Percentiles rank a stretch among this genome's conserved stretches.
phyloP scores from a whole-genome alignment of 2,888 invertebrate genomes.

The Hyppa rectilinea region DNA sequence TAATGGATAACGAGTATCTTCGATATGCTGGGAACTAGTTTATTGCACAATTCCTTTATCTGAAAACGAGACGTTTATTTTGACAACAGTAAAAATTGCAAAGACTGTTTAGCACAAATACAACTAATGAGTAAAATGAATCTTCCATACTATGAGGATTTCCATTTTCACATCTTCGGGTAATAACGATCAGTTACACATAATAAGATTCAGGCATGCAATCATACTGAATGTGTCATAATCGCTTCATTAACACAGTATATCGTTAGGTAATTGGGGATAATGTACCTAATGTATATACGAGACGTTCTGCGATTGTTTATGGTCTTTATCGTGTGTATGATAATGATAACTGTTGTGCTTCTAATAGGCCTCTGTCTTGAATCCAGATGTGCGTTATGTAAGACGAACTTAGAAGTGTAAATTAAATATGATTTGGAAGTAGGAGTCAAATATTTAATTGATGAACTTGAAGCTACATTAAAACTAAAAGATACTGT shows the following conservation, averaged over 20 bases:
- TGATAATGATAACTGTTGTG: slow-evolving; percentile 48
- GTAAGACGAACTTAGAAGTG: slow-evolving; percentile 1
- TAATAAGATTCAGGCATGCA: slow-evolving; percentile 9
- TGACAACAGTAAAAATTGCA: neutral
- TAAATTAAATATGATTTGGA: slow-evolving; percentile 10
- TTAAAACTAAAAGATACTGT: neutral
- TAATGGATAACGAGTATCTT: slow-evolving; percentile 40
- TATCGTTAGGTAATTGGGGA: slow-evolving; percentile 41
- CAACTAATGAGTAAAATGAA: neutral
- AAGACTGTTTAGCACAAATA: neutral
- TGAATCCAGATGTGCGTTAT: slow-evolving; percentile 39
- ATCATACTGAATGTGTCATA: slow-evolving; percentile 19
- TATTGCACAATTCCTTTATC: slow-evolving; percentile 2
- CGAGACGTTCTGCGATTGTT: slow-evolving; percentile 46
- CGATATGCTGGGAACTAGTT: slow-evolving; percentile 27
- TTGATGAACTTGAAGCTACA: slow-evolving; percentile 9
- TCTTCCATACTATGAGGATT: neutral
- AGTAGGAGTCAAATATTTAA: neutral
- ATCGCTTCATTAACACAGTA: slow-evolving; percentile 42
- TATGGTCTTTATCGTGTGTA: slow-evolving; percentile 49
- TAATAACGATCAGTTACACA: neutral
- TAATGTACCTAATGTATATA: slow-evolving; percentile 43
- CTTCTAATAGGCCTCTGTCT: slow-evolving; percentile 26
- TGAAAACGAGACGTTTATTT: neutral
- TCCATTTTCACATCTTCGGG: neutral